Conservation (phyloP, 1,140 invertebrate species). For the Solenopsis fugax region DNA sequence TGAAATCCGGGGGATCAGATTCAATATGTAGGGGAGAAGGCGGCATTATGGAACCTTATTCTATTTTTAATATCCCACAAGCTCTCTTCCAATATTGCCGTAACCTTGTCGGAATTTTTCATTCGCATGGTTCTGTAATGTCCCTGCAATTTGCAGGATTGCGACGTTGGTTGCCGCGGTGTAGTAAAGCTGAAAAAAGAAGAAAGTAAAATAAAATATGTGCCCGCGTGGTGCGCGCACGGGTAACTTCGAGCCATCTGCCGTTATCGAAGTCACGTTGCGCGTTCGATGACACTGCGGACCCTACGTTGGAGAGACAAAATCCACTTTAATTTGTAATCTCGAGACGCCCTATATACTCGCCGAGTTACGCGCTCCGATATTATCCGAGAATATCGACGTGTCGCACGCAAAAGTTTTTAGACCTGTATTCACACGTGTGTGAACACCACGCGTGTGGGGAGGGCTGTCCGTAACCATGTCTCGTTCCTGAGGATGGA, state of each 20-base stretch:
- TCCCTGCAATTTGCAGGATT: constrained; percentile 30
- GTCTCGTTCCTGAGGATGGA: background rate
- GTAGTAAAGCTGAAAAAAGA: background rate
- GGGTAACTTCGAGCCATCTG: background rate
- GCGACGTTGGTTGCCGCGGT: background rate
- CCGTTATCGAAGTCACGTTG: background rate
- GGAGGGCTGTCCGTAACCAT: background rate
- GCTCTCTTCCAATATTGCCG: constrained; percentile 27
- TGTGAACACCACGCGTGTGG: background rate
- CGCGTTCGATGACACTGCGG: constrained; percentile 18
- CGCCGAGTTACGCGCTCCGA: background rate
- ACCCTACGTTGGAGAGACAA: constrained; percentile 15
- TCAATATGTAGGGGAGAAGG: background rate
- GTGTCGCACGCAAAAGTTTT: background rate
- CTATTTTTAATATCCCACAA: constrained; percentile 28
- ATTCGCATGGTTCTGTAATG: background rate
- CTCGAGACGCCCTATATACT: background rate
- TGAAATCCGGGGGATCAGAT: background rate
- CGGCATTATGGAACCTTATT: background rate
- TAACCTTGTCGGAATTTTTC: constrained; percentile 23
- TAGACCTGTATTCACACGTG: background rate
- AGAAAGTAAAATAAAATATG: background rate
- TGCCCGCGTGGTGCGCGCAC: background rate
- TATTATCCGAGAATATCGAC: constrained; percentile 22
- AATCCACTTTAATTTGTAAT: constrained; percentile 19